Percentiles rank a stretch among this genome's conserved stretches.
These are phyloP conservation scores for Sceliomorpha sp. DNA, from an alignment of 2,888 invertebrate species.

Conservation along the genomic window DNA sequence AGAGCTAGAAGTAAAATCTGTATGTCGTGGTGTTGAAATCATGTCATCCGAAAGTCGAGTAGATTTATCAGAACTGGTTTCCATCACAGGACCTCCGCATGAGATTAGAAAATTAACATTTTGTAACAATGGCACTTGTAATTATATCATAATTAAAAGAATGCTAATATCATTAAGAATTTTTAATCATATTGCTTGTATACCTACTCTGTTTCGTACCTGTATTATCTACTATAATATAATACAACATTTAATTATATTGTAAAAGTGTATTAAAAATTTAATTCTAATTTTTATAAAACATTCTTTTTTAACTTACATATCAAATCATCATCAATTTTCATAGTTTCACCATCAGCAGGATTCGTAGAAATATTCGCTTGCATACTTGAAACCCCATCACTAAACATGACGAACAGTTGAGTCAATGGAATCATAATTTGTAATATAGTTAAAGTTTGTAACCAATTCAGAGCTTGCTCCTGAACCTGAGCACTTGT, in stretches of 20 bases:
- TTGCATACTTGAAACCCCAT: conserved; percentile 90
- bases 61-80: conserved; percentile 86
- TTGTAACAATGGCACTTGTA: too few species aligned
- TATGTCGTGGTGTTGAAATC: conserved; percentile 83
- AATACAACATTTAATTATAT: too few species aligned
- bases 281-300: too few species aligned
- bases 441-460: conserved; percentile 93
- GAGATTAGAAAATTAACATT: conserved; percentile 11
- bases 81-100: conserved; percentile 84
- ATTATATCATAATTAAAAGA: not conserved
- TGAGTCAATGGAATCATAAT: conserved; percentile 93
- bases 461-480: conserved; percentile 94
- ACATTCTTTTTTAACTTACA: conserved; percentile 82
- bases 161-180: not conserved
- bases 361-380: conserved; percentile 66
- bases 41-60: conserved; percentile 87
- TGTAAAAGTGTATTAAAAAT: too few species aligned
- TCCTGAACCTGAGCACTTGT: conserved; percentile 91
- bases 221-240: too few species aligned
- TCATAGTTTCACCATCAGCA: conserved; percentile 53
- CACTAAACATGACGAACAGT: conserved; percentile 93
- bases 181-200: too few species aligned
- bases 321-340: conserved; percentile 79
- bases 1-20: conserved; percentile 86
- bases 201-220: too few species aligned